These are phyloP conservation scores for Etheostoma perlongum DNA, from an alignment of 2,797 vertebrate genomes.

Conservation along the genomic window DNA sequence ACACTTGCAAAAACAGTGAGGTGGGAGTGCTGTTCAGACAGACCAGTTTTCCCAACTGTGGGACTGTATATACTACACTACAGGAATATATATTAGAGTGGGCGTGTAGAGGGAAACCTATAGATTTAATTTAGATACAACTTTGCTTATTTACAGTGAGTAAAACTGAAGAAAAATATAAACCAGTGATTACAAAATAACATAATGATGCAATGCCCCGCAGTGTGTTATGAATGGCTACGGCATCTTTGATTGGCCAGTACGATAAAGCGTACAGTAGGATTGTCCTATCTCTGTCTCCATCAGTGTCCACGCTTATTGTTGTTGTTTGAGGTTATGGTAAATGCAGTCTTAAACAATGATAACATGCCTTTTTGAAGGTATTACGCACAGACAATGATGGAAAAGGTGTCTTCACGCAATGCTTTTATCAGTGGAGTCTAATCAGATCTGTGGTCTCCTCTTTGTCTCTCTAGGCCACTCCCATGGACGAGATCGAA, in stretches of 20 bases:
- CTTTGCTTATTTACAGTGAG: background rate
- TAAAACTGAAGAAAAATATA: background rate
- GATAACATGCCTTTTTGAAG: constrained; percentile 66
- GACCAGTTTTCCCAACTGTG: constrained; percentile 77
- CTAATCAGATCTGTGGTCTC: constrained; percentile 67
- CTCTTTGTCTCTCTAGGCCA: constrained; percentile 76
- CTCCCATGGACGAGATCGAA: constrained; percentile 84
- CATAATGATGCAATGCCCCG: background rate
- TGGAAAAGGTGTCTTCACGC: constrained; percentile 53
- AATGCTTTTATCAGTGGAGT: constrained; percentile 59
- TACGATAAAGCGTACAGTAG: constrained; percentile 31
- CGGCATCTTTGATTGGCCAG: constrained; percentile 35
- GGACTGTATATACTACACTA: background rate
- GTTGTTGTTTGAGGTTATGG: constrained; percentile 60
- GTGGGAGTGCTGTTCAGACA: constrained; percentile 76
- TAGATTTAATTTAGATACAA: background rate
- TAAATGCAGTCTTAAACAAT: constrained; percentile 55
- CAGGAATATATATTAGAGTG: background rate
- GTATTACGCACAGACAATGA: constrained; percentile 18
- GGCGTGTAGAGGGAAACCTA: background rate
- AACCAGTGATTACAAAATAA: background rate
- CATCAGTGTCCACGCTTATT: constrained; percentile 50
- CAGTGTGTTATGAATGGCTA: constrained; percentile 4
- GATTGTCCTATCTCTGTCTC: constrained; percentile 51
- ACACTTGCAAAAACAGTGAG: constrained; percentile 29